Evolutionary conservation across 2,113 vertebrate species (phyloP).

Genomic region (Charadrius vociferus): DNA sequence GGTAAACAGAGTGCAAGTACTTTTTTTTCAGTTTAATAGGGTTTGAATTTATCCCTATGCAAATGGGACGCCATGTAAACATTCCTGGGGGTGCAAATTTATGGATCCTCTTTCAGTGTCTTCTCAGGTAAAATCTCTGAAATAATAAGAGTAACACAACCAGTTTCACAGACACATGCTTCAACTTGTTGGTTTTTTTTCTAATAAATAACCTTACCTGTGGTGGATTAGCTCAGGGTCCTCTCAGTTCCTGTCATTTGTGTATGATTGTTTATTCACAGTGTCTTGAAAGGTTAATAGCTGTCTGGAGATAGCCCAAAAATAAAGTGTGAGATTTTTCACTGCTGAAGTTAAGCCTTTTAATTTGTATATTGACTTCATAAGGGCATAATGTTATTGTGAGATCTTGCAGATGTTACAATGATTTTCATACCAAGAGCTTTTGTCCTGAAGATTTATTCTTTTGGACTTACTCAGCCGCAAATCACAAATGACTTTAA

Average conservation of each 20-base stretch:
- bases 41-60: not conserved
- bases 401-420: not conserved
- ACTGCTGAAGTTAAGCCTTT: not conserved
- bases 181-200: not conserved
- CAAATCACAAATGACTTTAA: conserved; percentile 21
- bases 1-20: not conserved
- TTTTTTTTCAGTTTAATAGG: not conserved
- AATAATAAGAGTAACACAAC: not conserved
- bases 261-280: not conserved
- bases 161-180: not conserved
- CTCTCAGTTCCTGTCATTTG: not conserved
- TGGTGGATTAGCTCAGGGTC: not conserved
- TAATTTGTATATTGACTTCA: conserved; percentile 14
- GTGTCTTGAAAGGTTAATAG: not conserved
- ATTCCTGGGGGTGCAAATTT: not conserved
- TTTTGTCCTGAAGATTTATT: conserved; percentile 27
- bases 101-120: not conserved
- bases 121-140: not conserved
- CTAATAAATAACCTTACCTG: not conserved
- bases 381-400: not conserved
- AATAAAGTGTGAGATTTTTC: not conserved
- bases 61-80: not conserved
- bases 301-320: not conserved
- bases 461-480: not conserved
- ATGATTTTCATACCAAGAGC: not conserved